Base-by-base conservation (phyloP, 1,140 invertebrate species). In the Atta cephalotes region DNA sequence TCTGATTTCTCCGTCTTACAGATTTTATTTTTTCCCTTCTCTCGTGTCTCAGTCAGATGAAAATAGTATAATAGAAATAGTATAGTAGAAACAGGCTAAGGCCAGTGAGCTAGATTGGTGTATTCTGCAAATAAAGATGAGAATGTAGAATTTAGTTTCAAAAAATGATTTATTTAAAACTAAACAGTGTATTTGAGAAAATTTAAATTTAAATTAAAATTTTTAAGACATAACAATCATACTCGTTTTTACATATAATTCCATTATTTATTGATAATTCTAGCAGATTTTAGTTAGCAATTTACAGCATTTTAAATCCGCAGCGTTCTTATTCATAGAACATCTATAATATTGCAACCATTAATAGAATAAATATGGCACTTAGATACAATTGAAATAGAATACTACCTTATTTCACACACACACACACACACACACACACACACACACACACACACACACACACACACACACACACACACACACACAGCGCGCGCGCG, bases 31-130 rank as follows among this genome's bases (percentile, higher is more conserved):
- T 25, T 39, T 53, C 14, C 10, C 65, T 71, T 56, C 78, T 81
- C 66, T 7, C 12, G 10, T 39, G 1, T 56, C 5, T 79, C 7
- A n/a, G 31, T 49, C n/a, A 10, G 65, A 81, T 81, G 49, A 18
- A 71, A 71, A 60, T 70, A 71, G 65, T 39, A 28, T 39, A n/a
- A n/a, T 45, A 71, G 49, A 81, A 81, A 45, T 31, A 71, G 63
- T 39, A n/a, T 39, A n/a, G 31, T 45, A 71, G 49, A 81, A 81
- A 45, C 31, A 71, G 78, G 65, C 21, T 81, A 81, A 81, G 78
- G 78, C 21, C 21, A 71, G 63, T 14, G 10, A 71, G 45, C 35
- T 45, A 16, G 28, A 56, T 35, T n/a, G 31, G 18, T 70, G 10
- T 25, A 70, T 35, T 81, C 21, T 35, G 56, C 31, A 71, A 81